These are phyloP conservation scores for Pogonomyrmex barbatus DNA, from an alignment of 1,140 invertebrate species.

Conservation along the genomic window DNA sequence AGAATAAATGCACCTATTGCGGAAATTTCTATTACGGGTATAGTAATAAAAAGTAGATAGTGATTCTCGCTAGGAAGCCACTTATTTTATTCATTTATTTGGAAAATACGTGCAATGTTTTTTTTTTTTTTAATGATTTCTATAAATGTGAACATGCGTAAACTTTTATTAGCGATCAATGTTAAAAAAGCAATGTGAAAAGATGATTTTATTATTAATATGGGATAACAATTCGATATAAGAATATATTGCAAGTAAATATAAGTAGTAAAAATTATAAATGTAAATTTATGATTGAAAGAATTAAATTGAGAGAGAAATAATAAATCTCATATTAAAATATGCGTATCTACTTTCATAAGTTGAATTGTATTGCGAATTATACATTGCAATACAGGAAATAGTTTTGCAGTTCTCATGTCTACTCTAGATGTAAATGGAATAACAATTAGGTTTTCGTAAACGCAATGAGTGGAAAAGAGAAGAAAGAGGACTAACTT, in stretches of 20 bases:
- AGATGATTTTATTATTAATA: background rate
- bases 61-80: background rate
- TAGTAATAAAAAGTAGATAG: background rate
- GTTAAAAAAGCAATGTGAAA: background rate
- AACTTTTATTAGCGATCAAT: background rate
- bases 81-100: background rate
- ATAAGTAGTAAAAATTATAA: conserved; percentile 1
- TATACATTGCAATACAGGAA: conserved; percentile 25
- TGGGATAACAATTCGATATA: background rate
- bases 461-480: conserved; percentile 64
- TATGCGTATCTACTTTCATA: background rate
- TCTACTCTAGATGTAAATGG: conserved; percentile 23
- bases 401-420: conserved; percentile 35
- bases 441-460: conserved; percentile 53
- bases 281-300: background rate
- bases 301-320: background rate
- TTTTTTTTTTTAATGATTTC: background rate
- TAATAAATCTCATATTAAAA: background rate
- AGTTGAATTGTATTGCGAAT: background rate
- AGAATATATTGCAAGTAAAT: background rate
- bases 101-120: background rate
- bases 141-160: background rate
- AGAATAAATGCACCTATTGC: conserved; percentile 56
- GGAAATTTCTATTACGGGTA: conserved; percentile 50
- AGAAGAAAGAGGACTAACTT: conserved; percentile 68